phyloP scores from a whole-genome alignment of 2,888 invertebrate genomes.

The Phasia obesa region DNA sequence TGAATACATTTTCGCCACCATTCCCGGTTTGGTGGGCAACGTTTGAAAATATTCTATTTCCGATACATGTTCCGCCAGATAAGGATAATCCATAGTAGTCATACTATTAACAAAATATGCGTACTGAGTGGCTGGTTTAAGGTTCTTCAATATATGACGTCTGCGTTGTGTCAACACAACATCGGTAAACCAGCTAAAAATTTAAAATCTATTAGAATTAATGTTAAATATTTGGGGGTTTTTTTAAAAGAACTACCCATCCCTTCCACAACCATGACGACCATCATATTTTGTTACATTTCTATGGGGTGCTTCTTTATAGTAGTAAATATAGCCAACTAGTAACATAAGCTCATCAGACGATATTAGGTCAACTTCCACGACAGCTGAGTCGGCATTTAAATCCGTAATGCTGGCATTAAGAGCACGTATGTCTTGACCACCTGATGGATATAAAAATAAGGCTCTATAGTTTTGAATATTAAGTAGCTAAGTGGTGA shows the following conservation, averaged over 20 bases:
- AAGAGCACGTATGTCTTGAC: slow-evolving; percentile 63
- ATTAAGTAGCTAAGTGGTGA: too few species aligned
- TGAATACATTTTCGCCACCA: slow-evolving; percentile 77
- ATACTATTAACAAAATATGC: slow-evolving; percentile 97
- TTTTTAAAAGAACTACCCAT: slow-evolving; percentile 83
- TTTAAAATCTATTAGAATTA: not conserved
- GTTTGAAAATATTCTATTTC: slow-evolving; percentile 91
- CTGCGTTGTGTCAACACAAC: slow-evolving; percentile 79
- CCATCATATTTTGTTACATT: slow-evolving; percentile 94
- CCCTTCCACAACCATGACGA: slow-evolving; percentile 94
- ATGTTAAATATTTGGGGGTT: not conserved
- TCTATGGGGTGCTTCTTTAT: slow-evolving; percentile 87
- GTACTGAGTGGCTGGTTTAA: slow-evolving; percentile 95
- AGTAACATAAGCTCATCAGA: slow-evolving; percentile 88
- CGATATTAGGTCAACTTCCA: slow-evolving; percentile 86
- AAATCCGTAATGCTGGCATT: slow-evolving; percentile 81
- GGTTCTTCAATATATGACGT: slow-evolving; percentile 85
- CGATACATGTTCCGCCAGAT: slow-evolving; percentile 89
- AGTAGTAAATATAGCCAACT: slow-evolving; percentile 95
- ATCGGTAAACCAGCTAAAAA: slow-evolving; percentile 87
- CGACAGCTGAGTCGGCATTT: slow-evolving; percentile 83
- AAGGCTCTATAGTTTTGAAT: too few species aligned
- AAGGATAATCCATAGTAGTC: slow-evolving; percentile 89
- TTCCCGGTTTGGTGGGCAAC: slow-evolving; percentile 82
- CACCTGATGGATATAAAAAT: slow-evolving; percentile 67